phyloP scores from a whole-genome alignment of 2,113 vertebrate genomes.

The Isurus oxyrinchus region DNA sequence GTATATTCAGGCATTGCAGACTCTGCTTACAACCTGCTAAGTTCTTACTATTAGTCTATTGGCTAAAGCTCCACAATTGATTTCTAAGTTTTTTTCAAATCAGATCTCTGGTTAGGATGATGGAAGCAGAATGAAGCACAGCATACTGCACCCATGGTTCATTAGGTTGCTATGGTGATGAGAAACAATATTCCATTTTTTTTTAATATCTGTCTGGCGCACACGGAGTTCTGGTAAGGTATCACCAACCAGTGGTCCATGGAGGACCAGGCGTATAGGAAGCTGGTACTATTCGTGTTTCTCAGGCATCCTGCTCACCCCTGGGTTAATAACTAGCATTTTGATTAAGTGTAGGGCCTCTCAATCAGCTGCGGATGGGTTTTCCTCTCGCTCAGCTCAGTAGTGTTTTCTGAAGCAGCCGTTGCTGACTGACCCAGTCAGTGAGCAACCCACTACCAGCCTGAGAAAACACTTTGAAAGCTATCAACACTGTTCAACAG shows the following conservation, averaged over 20 bases:
- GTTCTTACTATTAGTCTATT: background rate
- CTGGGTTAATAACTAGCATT: background rate
- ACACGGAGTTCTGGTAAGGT: background rate
- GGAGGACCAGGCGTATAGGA: background rate
- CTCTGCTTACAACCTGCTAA: background rate
- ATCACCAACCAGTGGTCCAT: background rate
- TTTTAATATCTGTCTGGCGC: background rate
- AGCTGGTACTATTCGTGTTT: background rate
- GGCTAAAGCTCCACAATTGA: background rate
- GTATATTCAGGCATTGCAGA: background rate
- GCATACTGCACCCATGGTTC: background rate
- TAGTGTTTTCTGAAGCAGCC: background rate
- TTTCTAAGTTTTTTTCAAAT: background rate
- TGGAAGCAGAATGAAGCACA: background rate
- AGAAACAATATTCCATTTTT: background rate
- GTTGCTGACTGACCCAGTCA: background rate
- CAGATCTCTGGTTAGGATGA: background rate
- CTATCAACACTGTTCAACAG: background rate
- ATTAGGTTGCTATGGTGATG: conserved; percentile 25
- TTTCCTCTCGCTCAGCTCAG: background rate
- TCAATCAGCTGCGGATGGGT: background rate
- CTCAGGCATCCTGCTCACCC: background rate
- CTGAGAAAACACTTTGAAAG: background rate
- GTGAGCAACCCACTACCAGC: background rate
- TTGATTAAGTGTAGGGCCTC: background rate